Base-by-base conservation (phyloP, 2,113 vertebrate genomes). In the Nothocercus nigrocapillus region DNA sequence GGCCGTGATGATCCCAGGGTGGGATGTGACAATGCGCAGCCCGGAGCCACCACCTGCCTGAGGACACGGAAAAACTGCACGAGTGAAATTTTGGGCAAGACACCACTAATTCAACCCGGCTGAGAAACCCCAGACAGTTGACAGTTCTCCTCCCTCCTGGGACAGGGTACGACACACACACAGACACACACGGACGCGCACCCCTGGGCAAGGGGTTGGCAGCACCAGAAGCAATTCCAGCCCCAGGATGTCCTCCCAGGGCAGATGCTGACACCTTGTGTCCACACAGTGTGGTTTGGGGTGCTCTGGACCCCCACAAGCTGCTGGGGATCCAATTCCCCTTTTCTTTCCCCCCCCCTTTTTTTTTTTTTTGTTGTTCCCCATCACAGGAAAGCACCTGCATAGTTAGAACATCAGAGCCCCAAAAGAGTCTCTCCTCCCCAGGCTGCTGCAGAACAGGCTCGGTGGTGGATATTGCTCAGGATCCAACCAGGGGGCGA, bases 271-370 rank as follows among this genome's bases (percentile, higher is more conserved):
- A 96, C 96, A 95, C 93, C 96, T 95, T 89, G 86, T 97, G 94
- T 97, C 87, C 96, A 53, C 96, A 96, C 94, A 96, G 96, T 97
- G 95, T 49, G 91, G 95, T 93, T 94, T 5, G 1, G 92, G 91
- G 95, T 94, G 92, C 70, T 94, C 53, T 1, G 7, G 83, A 68
- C 17, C 88, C 95, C 95, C 2, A 17, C 90, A 19, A 69, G 47
- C 19, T 78, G 94, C 94, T 38, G 64, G 86, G 94, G 89, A 67
- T 47, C 16, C 34, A 18, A n/a, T 92, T 76, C 9, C 21, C 89
- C 89, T 78, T 89, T 77, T 68, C 88, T 67, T 68, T 45, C 78
- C 66, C 36, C 36, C 36, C 36, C 36, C 36, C 36, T 8, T 8
- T 36, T 36, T 82, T 42, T 74, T 14, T 56, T 28, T 82, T 36